Percentiles rank a stretch among this genome's conserved stretches.
phyloP scores from a whole-genome alignment of 2,113 vertebrate species.

The Brachypodius melanocephalos region DNA sequence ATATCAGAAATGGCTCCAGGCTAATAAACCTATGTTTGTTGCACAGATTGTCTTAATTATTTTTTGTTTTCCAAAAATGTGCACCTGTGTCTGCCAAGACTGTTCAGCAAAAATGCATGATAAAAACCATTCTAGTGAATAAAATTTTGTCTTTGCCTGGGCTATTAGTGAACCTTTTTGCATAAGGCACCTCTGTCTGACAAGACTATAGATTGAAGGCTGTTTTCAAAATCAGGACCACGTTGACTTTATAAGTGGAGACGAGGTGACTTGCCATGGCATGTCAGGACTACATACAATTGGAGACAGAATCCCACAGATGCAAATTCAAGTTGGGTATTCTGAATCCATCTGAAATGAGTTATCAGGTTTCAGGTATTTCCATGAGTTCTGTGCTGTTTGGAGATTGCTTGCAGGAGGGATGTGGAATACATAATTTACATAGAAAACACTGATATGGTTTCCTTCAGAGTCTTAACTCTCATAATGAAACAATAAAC shows the following conservation, averaged over 20 bases:
- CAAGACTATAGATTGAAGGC: not conserved
- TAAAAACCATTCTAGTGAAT: not conserved
- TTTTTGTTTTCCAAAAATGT: not conserved
- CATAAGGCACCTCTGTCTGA: not conserved
- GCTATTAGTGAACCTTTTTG: not conserved
- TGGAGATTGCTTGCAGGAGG: not conserved
- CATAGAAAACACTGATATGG: not conserved
- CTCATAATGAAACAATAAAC: not conserved
- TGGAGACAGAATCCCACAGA: not conserved
- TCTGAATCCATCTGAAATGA: not conserved
- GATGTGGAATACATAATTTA: not conserved
- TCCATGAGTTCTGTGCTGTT: not conserved
- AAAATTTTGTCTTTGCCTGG: not conserved
- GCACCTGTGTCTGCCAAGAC: not conserved
- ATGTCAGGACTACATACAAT: not conserved
- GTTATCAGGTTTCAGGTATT: not conserved
- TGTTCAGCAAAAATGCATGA: not conserved
- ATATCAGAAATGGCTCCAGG: not conserved
- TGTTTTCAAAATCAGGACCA: not conserved
- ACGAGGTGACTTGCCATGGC: not conserved
- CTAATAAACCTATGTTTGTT: not conserved
- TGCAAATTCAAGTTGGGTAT: not conserved
- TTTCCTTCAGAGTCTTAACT: not conserved
- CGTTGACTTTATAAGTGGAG: not conserved
- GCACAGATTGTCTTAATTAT: not conserved